Percentiles rank a stretch among this genome's conserved stretches.
Conservation (phyloP, 1,140 invertebrate species). For the Sipha flava region DNA sequence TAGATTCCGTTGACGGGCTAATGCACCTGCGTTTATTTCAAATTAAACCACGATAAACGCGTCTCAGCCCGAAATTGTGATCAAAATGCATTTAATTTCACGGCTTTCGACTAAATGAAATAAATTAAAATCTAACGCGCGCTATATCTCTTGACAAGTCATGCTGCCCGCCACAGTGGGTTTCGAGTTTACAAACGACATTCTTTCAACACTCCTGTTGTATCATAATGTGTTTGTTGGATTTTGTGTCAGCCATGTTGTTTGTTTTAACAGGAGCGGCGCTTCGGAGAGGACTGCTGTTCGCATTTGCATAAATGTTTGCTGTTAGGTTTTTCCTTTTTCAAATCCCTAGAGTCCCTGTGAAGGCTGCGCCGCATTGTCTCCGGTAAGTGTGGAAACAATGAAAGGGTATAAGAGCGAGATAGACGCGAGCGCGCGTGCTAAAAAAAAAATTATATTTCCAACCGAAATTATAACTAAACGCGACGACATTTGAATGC, state of each 20-base stretch:
- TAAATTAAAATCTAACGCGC: too few relatives aligned
- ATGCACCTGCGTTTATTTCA: too few relatives aligned
- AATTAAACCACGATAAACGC: too few relatives aligned
- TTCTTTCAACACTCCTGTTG: too few relatives aligned
- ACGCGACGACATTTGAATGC: slow-evolving; percentile 31
- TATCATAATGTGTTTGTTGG: background rate
- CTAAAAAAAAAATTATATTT: slow-evolving; percentile 26
- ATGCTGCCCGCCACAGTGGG: too few relatives aligned
- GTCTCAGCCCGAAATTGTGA: too few relatives aligned
- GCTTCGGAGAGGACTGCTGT: background rate
- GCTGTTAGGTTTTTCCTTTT: background rate
- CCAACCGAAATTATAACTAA: slow-evolving; percentile 30
- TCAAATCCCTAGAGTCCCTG: background rate
- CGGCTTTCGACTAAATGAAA: too few relatives aligned
- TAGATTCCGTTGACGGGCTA: too few relatives aligned
- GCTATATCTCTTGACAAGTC: too few relatives aligned
- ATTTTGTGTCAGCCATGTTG: background rate
- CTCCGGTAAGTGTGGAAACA: slow-evolving; percentile 27
- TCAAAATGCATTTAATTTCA: too few relatives aligned
- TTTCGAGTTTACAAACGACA: too few relatives aligned
- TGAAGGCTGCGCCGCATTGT: background rate
- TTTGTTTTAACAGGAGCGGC: slow-evolving; percentile 11
- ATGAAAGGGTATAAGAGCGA: slow-evolving; percentile 4
- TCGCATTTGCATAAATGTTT: slow-evolving; percentile 20
- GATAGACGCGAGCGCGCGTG: background rate